Conservation (phyloP, 2,888 invertebrate species). For the Thumatha senex region DNA sequence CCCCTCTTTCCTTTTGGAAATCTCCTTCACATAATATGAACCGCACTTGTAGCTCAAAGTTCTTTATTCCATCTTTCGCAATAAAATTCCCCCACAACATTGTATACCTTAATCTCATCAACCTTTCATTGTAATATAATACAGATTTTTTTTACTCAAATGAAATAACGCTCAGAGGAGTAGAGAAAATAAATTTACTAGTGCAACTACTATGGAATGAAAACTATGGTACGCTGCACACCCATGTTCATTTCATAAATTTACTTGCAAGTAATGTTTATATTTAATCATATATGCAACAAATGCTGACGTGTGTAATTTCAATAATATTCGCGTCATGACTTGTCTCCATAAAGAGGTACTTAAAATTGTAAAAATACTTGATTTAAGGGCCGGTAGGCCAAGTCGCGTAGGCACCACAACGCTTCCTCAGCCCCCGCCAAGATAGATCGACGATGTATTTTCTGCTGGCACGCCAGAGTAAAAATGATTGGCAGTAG, state of each 20-base stretch:
- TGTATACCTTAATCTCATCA: conserved; percentile 11
- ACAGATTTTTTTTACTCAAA: conserved; percentile 6
- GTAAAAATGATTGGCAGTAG: too few relatives aligned
- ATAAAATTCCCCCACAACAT: conserved; percentile 9
- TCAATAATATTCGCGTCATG: too few relatives aligned
- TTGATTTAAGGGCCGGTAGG: too few relatives aligned
- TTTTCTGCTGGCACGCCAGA: too few relatives aligned
- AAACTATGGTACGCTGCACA: conserved; percentile 13
- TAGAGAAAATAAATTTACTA: conserved; percentile 23
- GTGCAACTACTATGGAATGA: conserved; percentile 27
- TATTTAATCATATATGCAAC: too few relatives aligned
- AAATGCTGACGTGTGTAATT: too few relatives aligned
- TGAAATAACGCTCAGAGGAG: conserved; percentile 20
- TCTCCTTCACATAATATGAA: conserved; percentile 8
- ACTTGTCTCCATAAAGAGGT: too few relatives aligned
- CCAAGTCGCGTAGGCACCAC: too few relatives aligned
- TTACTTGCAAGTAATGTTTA: too few relatives aligned
- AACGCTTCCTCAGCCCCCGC: too few relatives aligned
- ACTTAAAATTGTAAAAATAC: too few relatives aligned
- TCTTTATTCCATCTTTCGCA: conserved; percentile 12
- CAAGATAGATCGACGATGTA: too few relatives aligned
- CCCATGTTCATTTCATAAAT: conserved; percentile 7
- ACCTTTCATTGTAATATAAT: conserved; percentile 6
- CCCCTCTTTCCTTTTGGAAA: conserved; percentile 9
- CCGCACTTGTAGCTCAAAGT: conserved; percentile 12